A percentile compares a stretch with the other conserved stretches of the same genome.
Evolutionary conservation across 2,888 invertebrate species (phyloP).

Genomic region (Drosophila histrio): DNA sequence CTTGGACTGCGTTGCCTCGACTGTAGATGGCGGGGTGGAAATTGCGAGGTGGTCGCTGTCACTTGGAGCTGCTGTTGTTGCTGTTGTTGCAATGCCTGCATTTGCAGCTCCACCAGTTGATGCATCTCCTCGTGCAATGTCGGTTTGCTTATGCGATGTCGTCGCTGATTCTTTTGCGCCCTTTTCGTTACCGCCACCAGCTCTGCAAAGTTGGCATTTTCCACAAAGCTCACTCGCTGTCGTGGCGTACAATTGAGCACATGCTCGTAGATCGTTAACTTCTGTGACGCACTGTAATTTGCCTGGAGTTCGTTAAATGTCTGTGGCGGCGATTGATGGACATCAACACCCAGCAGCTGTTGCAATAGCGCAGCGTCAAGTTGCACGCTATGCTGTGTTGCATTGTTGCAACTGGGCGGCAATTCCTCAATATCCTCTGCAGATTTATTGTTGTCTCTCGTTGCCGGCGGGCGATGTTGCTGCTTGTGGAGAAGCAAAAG

Average conservation of each 20-base stretch:
- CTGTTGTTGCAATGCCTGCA: constrained; percentile 74
- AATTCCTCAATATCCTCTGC: background rate
- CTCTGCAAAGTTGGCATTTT: constrained; percentile 75
- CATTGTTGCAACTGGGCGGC: constrained; percentile 21
- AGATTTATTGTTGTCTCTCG: background rate
- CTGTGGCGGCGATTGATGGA: background rate
- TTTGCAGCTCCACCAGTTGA: constrained; percentile 81
- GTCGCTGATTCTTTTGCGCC: constrained; percentile 70
- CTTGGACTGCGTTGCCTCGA: background rate
- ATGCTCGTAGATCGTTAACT: constrained; percentile 77
- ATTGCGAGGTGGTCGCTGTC: constrained; percentile 4
- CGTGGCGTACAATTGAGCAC: constrained; percentile 55
- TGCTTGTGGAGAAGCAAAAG: background rate
- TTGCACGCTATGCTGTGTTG: constrained; percentile 28
- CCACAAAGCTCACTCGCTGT: constrained; percentile 13
- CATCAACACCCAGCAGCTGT: constrained; percentile 41
- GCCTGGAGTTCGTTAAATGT: constrained; percentile 76
- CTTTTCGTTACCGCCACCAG: constrained; percentile 77
- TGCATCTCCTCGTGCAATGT: constrained; percentile 81
- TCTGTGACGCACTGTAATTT: constrained; percentile 67
- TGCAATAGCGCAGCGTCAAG: constrained; percentile 19
- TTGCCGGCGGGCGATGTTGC: background rate
- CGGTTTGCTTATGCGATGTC: constrained; percentile 80
- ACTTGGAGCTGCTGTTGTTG: background rate
- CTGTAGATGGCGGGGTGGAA: too few species aligned